Conservation (phyloP, 2,113 vertebrate genomes). For the Eleginops maclovinus region DNA sequence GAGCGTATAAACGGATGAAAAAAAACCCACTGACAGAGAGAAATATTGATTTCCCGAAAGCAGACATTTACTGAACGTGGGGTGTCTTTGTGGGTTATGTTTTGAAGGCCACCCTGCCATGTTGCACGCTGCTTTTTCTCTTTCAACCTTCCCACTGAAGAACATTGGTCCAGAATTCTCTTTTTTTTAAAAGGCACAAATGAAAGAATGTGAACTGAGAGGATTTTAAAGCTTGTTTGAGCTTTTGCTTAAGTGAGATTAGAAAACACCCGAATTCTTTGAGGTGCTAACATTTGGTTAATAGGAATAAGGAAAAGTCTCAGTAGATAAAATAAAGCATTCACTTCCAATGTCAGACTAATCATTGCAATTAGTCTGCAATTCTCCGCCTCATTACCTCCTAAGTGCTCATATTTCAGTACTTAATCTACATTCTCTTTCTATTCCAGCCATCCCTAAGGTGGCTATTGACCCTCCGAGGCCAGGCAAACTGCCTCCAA, state of each 20-base stretch:
- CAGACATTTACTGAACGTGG: neutral
- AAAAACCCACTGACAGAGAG: conserved; percentile 14
- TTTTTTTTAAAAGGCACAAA: neutral
- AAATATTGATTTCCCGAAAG: conserved; percentile 21
- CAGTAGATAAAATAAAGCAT: conserved; percentile 48
- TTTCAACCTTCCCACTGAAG: neutral
- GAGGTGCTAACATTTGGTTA: conserved; percentile 57
- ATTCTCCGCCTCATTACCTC: conserved; percentile 60
- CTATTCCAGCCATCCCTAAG: conserved; percentile 85
- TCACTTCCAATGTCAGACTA: conserved; percentile 42
- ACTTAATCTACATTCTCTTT: conserved; percentile 54
- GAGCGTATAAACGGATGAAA: conserved; percentile 1
- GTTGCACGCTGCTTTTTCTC: neutral
- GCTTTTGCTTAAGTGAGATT: conserved; percentile 32
- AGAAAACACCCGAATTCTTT: conserved; percentile 38
- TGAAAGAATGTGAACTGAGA: conserved; percentile 2
- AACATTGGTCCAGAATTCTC: conserved; percentile 10
- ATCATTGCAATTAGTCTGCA: conserved; percentile 53
- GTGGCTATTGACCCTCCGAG: conserved; percentile 86
- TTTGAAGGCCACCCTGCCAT: neutral
- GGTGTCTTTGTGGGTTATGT: neutral
- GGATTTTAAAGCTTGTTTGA: conserved; percentile 24
- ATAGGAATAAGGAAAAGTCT: conserved; percentile 53
- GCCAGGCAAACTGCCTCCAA: conserved; percentile 78
- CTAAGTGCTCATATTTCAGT: conserved; percentile 60